Conservation (phyloP, 1,140 invertebrate genomes). For the Drosophila kohkoa region DNA sequence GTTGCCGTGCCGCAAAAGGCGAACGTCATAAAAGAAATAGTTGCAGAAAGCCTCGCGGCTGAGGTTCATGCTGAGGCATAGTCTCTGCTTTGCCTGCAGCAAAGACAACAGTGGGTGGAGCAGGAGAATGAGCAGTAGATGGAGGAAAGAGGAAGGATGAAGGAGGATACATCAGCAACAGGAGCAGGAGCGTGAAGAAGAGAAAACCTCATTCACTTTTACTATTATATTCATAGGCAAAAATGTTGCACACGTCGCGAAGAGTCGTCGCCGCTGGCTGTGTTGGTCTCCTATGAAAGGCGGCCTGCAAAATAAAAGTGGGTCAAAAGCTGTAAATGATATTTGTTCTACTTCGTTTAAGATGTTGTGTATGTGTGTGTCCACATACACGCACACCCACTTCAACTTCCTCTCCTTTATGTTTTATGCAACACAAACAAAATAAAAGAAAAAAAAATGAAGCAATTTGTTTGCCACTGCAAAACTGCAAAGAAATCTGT, state of each 20-base stretch:
- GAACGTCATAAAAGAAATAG: conserved; percentile 41
- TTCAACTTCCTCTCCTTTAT: conserved; percentile 43
- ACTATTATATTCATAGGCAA: conserved; percentile 79
- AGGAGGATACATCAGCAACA: not conserved
- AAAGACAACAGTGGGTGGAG: not conserved
- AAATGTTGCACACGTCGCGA: conserved; percentile 60
- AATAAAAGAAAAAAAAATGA: not conserved
- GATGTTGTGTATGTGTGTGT: conserved; percentile 59
- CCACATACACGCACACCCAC: conserved; percentile 1
- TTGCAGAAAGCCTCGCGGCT: conserved; percentile 3
- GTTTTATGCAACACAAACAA: conserved; percentile 20
- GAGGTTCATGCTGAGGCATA: not conserved
- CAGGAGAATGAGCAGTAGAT: conserved; percentile 4
- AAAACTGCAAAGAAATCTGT: conserved; percentile 15
- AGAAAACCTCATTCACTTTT: conserved; percentile 75
- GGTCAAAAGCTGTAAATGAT: conserved; percentile 82
- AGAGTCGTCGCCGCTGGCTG: conserved; percentile 56
- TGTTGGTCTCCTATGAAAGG: conserved; percentile 59
- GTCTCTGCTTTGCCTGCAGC: conserved; percentile 1
- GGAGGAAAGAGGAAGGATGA: not conserved
- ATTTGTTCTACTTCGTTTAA: conserved; percentile 83
- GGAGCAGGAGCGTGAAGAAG: conserved; percentile 31
- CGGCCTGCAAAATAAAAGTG: conserved; percentile 73
- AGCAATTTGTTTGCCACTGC: conserved; percentile 39
- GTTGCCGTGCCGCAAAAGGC: conserved; percentile 59